phyloP scores from a whole-genome alignment of 2,888 invertebrate genomes.

The Fragum fragum region DNA sequence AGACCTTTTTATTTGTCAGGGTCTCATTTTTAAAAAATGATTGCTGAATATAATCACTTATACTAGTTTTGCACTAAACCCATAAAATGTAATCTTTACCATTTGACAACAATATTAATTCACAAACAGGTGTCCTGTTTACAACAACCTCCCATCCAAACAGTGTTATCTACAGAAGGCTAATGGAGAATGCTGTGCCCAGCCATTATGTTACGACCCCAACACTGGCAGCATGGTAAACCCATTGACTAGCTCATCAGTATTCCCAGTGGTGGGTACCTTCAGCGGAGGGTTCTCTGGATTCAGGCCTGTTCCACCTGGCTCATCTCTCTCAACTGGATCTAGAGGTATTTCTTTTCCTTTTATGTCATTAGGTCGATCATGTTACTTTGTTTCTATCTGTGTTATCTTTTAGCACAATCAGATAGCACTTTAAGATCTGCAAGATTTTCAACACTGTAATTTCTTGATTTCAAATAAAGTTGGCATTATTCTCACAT shows the following conservation, averaged over 20 bases:
- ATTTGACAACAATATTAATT: not conserved
- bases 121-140: slow-evolving; percentile 70
- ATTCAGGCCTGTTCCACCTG: slow-evolving; percentile 72
- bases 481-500: too few relatives aligned
- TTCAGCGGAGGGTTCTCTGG: slow-evolving; percentile 75
- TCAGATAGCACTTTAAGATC: too few relatives aligned
- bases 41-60: too few relatives aligned
- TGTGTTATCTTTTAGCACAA: too few relatives aligned
- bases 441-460: too few relatives aligned
- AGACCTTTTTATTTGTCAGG: too few relatives aligned
- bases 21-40: too few relatives aligned
- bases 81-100: too few relatives aligned
- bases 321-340: slow-evolving; percentile 26
- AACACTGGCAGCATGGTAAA: slow-evolving; percentile 65
- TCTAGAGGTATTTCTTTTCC: slow-evolving; percentile 54
- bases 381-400: too few relatives aligned
- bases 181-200: slow-evolving; percentile 72
- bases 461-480: too few relatives aligned
- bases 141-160: slow-evolving; percentile 70
- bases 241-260: slow-evolving; percentile 62
- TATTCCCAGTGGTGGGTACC: slow-evolving; percentile 72
- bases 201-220: slow-evolving; percentile 71
- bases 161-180: slow-evolving; percentile 72
- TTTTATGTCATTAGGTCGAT: too few relatives aligned
- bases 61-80: too few relatives aligned